Evolutionary conservation across 2,113 vertebrate genomes (phyloP).

Genomic region (Ictidomys tridecemlineatus): DNA sequence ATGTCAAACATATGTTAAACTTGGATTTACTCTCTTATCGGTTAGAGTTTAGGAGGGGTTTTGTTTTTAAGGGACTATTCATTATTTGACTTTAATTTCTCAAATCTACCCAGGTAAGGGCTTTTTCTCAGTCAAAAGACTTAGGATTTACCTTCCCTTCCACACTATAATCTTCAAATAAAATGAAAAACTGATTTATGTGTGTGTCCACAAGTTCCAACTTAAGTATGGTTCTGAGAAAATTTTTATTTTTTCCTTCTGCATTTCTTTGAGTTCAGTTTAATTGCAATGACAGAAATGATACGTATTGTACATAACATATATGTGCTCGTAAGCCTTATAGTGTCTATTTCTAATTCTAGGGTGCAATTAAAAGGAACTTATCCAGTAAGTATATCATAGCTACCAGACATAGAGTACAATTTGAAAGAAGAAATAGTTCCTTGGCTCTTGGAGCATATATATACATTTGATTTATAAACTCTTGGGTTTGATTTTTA

Average conservation of each 20-base stretch:
- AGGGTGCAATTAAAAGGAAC: constrained; percentile 97
- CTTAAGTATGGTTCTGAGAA: neutral
- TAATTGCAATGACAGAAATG: constrained; percentile 59
- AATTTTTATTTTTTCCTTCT: neutral
- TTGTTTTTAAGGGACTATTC: constrained; percentile 13
- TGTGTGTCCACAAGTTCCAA: neutral
- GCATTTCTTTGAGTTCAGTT: constrained; percentile 55
- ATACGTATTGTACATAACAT: constrained; percentile 54
- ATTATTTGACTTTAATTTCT: constrained; percentile 30
- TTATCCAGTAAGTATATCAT: constrained; percentile 95
- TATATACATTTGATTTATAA: constrained; percentile 55
- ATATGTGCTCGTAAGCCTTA: constrained; percentile 78
- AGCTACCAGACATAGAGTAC: constrained; percentile 68
- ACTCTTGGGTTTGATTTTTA: constrained; percentile 56
- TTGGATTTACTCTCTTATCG: neutral
- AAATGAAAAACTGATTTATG: constrained; percentile 29
- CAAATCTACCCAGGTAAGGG: neutral
- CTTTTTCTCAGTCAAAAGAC: neutral
- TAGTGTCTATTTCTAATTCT: constrained; percentile 88
- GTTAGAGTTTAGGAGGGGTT: neutral
- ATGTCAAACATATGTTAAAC: neutral
- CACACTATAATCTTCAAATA: neutral
- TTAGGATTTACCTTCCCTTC: neutral
- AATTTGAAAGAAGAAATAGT: constrained; percentile 65
- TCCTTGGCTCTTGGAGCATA: constrained; percentile 60